phyloP scores from a whole-genome alignment of 2,888 invertebrate genomes.

The Pheosia gnoma region DNA sequence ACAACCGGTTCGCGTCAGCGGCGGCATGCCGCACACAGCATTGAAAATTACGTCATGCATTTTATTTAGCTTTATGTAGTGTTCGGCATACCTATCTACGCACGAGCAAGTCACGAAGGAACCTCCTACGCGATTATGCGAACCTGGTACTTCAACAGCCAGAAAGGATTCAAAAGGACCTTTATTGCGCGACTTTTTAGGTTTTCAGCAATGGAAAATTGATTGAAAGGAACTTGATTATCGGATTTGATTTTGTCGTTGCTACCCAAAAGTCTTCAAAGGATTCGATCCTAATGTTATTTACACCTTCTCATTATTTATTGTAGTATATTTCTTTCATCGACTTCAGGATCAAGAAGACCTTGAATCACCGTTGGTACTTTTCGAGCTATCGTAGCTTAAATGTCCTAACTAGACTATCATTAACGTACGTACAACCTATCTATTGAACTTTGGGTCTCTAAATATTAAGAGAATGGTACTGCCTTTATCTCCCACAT shows the following conservation, averaged over 20 bases:
- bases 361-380: not conserved
- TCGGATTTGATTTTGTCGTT: not conserved
- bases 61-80: constrained; percentile 76
- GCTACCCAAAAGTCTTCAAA: too few relatives aligned
- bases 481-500: too few relatives aligned
- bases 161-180: constrained; percentile 64
- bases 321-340: not conserved
- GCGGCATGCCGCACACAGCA: constrained; percentile 65
- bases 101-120: constrained; percentile 63
- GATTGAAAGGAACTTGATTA: constrained; percentile 5
- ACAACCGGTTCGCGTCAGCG: constrained; percentile 65
- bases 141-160: constrained; percentile 66
- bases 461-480: not conserved
- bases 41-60: constrained; percentile 77
- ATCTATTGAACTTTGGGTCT: constrained; percentile 9
- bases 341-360: not conserved
- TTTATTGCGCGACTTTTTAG: constrained; percentile 28
- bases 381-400: not conserved
- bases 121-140: constrained; percentile 56
- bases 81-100: constrained; percentile 57
- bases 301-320: not conserved
- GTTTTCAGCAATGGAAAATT: constrained; percentile 12
- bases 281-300: too few relatives aligned
- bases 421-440: constrained; percentile 6
- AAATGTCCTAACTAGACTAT: not conserved